phyloP scores from a whole-genome alignment of 2,797 vertebrate species.

The Erithacus rubecula region DNA sequence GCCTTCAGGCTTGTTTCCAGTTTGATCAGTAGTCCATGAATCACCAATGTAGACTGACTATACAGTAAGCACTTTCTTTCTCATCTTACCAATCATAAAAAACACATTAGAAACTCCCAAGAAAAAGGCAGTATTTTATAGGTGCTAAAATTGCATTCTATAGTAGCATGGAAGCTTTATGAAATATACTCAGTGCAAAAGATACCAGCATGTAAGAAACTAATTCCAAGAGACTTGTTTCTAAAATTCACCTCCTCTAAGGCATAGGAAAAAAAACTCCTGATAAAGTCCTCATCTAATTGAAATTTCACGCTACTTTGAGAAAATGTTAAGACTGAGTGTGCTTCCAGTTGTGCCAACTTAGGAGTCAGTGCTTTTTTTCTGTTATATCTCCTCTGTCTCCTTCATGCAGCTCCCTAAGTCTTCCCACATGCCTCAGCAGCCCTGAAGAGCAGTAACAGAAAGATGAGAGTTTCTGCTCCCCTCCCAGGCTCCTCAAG shows the following conservation, averaged over 20 bases:
- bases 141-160: not conserved
- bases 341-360: not conserved
- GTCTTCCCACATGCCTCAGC: not conserved
- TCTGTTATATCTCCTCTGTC: not conserved
- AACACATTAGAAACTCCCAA: not conserved
- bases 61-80: not conserved
- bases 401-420: not conserved
- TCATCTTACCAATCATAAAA: not conserved
- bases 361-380: not conserved
- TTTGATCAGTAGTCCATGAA: not conserved
- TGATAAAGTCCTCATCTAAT: not conserved
- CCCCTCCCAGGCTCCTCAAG: not conserved
- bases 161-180: not conserved
- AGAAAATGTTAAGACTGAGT: not conserved
- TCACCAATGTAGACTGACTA: not conserved
- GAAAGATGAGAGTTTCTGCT: not conserved
- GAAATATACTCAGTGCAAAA: not conserved
- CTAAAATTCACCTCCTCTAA: not conserved
- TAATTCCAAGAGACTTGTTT: not conserved
- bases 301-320: not conserved
- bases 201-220: not conserved
- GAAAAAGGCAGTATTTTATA: not conserved
- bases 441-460: not conserved
- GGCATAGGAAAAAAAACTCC: not conserved
- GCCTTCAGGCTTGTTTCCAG: not conserved